Evolutionary conservation across 2,888 invertebrate species (phyloP).

Genomic region (Volucella zonaria): DNA sequence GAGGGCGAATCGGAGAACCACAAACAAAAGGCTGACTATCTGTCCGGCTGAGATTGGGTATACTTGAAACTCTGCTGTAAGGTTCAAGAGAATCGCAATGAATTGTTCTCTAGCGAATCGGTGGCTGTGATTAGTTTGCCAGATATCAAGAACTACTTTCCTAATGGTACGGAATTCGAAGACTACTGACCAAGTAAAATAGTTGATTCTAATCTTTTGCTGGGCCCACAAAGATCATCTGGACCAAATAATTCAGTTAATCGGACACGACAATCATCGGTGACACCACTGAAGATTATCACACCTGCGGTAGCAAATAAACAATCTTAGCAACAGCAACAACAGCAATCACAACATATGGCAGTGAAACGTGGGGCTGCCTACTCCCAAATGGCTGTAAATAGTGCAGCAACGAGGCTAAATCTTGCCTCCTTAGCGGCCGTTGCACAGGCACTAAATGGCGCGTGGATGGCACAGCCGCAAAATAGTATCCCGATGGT

Average conservation of each 20-base stretch:
- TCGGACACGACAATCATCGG: slow-evolving; percentile 90
- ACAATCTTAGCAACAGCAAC: too few species aligned
- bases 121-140: slow-evolving; percentile 96
- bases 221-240: slow-evolving; percentile 86
- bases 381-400: slow-evolving; percentile 64
- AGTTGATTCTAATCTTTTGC: slow-evolving; percentile 90
- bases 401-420: slow-evolving; percentile 70
- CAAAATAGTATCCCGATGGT: slow-evolving; percentile 79
- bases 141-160: slow-evolving; percentile 95
- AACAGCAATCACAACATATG: slow-evolving; percentile 76
- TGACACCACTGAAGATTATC: slow-evolving; percentile 85
- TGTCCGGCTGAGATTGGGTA: slow-evolving; percentile 95
- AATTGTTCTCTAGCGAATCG: slow-evolving; percentile 94
- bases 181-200: slow-evolving; percentile 97
- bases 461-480: slow-evolving; percentile 79
- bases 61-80: slow-evolving; percentile 97
- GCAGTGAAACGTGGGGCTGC: slow-evolving; percentile 71
- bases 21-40: slow-evolving; percentile 92
- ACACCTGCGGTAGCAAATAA: slow-evolving; percentile 75
- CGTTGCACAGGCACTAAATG: slow-evolving; percentile 81
- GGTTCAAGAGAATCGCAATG: slow-evolving; percentile 95
- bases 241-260: slow-evolving; percentile 85
- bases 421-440: slow-evolving; percentile 80
- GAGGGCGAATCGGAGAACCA: slow-evolving; percentile 94
- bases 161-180: slow-evolving; percentile 94